Evolutionary conservation across 2,113 vertebrate species (phyloP).

Genomic region (Puffinus mauretanicus): DNA sequence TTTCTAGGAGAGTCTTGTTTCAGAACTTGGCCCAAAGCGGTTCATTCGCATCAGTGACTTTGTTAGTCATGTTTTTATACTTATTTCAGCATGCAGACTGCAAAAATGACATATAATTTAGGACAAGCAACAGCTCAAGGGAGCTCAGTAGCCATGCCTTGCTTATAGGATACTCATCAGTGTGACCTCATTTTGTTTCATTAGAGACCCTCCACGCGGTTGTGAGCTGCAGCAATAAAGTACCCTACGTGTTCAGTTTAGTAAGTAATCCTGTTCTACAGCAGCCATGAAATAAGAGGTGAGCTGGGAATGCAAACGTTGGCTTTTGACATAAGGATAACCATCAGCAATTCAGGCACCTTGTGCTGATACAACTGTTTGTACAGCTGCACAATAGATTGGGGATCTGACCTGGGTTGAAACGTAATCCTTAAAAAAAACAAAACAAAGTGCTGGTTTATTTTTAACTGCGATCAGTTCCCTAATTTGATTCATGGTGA

Average conservation of each 20-base stretch:
- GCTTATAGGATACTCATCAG: not conserved
- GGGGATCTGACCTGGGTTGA: slow-evolving; percentile 21
- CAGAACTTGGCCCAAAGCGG: slow-evolving; percentile 38
- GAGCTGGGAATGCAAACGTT: not conserved
- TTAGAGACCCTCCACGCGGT: not conserved
- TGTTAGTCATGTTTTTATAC: slow-evolving; percentile 23
- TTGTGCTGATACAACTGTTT: slow-evolving; percentile 56
- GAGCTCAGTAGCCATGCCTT: not conserved
- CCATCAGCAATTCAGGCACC: slow-evolving; percentile 40
- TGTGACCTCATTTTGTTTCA: slow-evolving; percentile 44
- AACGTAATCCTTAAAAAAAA: slow-evolving; percentile 48
- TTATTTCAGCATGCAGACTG: slow-evolving; percentile 18
- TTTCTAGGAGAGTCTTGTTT: not conserved
- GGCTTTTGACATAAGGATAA: slow-evolving; percentile 12
- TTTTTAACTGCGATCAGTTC: slow-evolving; percentile 18
- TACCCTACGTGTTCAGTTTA: not conserved
- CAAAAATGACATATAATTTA: slow-evolving; percentile 5
- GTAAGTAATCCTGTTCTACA: not conserved
- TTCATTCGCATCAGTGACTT: not conserved
- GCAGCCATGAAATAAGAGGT: not conserved
- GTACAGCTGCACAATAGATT: slow-evolving; percentile 48
- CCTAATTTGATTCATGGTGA: not conserved
- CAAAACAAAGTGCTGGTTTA: slow-evolving; percentile 36
- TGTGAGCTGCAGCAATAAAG: not conserved
- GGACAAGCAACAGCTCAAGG: slow-evolving; percentile 42